Evolutionary conservation across 2,113 vertebrate species (phyloP).

Genomic region (Ginglymostoma cirratum): DNA sequence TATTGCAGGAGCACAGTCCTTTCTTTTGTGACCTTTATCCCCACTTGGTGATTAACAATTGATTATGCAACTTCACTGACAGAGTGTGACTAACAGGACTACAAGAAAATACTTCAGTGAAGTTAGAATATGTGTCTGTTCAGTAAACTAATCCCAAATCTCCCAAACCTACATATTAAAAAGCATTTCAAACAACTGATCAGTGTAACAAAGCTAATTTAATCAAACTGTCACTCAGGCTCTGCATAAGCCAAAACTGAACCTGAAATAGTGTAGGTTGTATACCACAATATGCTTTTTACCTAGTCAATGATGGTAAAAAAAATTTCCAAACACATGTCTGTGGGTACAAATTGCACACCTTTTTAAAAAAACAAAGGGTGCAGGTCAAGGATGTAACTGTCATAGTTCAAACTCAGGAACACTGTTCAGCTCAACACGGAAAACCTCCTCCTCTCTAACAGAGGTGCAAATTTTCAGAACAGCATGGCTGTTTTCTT

Average conservation of each 20-base stretch:
- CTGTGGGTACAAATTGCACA: not conserved
- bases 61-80: not conserved
- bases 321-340: not conserved
- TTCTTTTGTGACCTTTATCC: not conserved
- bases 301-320: not conserved
- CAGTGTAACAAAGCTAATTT: not conserved
- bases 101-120: not conserved
- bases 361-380: not conserved
- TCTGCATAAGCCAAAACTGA: too few species aligned
- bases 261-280: too few species aligned
- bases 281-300: not conserved
- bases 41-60: not conserved
- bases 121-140: not conserved
- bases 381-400: not conserved
- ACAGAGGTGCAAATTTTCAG: not conserved
- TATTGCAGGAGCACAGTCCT: not conserved
- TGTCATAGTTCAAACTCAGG: not conserved
- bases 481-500: not conserved
- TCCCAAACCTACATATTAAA: not conserved
- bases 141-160: not conserved
- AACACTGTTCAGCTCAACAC: not conserved
- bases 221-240: not conserved
- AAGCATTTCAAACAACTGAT: not conserved
- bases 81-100: not conserved
- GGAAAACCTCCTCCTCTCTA: not conserved